Base-by-base conservation (phyloP, 2,797 vertebrate genomes). In the Helostoma temminkii region DNA sequence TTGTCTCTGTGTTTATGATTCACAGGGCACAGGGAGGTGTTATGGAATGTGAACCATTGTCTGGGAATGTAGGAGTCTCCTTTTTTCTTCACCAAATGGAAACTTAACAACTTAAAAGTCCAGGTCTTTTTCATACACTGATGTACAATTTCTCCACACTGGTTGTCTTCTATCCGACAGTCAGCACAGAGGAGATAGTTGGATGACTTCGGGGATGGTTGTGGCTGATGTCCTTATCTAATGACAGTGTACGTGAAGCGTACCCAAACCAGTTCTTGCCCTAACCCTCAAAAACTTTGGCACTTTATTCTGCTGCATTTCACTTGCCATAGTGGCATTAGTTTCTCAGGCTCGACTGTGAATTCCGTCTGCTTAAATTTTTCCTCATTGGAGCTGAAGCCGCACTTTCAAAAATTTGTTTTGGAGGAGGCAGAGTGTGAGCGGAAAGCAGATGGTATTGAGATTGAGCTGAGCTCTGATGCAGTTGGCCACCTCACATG, bases 11-110 rank as follows among this genome's bases (percentile, higher is more conserved):
- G 71, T 81, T 75, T 78, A 71, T 88, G 89, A 93, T 90, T 93
- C 92, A 92, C 88, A 83, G 84, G 84, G 78, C 82, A 85, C 70
- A 55, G 67, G 81, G 84, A 89, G 71, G 75, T 90, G 86, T 91
- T 81, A 66, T 81, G 90, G 90, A 93, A 93, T 93, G 91, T 93
- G 85, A 93, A 90, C 91, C 86, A 90, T 92, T 92, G 93, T 93
- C 94, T 94, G 91, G 91, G 93, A 95, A 94, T 93, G 93, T 82
- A 83, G 86, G 83, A 91, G 83, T 89, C 89, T 93, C 82, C 73
- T 78, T 88, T n/a, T 87, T 88, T 83, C 86, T 77, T 57, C 77
- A 82, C 75, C 81, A 55, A 91, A 84, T 91, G 89, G 91, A 91
- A 92, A 93, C 74, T 88, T 80, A 71, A 52, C 86, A 86, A 85